Conservation (phyloP, 2,888 invertebrate genomes). For the Leptopilina drosophilae region DNA sequence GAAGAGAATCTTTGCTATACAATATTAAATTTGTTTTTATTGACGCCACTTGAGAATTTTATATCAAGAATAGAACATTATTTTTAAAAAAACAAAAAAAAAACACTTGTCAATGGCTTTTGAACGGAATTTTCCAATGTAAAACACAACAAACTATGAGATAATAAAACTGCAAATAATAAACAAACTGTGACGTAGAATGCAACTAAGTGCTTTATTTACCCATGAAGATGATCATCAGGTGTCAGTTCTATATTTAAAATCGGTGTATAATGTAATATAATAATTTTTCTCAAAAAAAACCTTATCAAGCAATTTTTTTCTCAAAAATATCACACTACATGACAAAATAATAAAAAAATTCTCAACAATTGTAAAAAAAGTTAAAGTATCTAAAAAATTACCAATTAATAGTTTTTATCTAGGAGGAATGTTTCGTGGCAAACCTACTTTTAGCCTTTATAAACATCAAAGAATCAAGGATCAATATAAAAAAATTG, state of each 20-base stretch:
- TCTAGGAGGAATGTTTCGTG: constrained; percentile 11
- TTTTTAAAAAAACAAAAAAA: no score
- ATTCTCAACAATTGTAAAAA: no score
- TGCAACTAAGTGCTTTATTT: constrained; percentile 6
- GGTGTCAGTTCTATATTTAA: constrained; percentile 1
- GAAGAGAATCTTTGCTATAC: no score
- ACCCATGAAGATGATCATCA: not conserved
- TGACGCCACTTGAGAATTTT: no score
- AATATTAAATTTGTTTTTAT: no score
- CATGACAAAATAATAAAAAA: no score
- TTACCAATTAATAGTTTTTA: not conserved
- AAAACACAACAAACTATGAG: not conserved
- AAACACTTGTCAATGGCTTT: not conserved
- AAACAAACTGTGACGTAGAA: constrained; percentile 5
- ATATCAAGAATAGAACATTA: no score
- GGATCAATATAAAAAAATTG: not conserved
- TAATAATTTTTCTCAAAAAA: no score
- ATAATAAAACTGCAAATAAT: constrained; percentile 14
- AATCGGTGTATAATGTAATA: constrained; percentile 5
- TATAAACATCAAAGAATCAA: constrained; percentile 19
- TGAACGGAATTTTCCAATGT: not conserved
- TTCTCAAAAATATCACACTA: no score
- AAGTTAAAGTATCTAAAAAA: not conserved
- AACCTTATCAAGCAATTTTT: no score
- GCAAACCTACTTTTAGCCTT: constrained; percentile 21